phyloP scores from a whole-genome alignment of 2,888 invertebrate species.

The Xestia sexstrigata region DNA sequence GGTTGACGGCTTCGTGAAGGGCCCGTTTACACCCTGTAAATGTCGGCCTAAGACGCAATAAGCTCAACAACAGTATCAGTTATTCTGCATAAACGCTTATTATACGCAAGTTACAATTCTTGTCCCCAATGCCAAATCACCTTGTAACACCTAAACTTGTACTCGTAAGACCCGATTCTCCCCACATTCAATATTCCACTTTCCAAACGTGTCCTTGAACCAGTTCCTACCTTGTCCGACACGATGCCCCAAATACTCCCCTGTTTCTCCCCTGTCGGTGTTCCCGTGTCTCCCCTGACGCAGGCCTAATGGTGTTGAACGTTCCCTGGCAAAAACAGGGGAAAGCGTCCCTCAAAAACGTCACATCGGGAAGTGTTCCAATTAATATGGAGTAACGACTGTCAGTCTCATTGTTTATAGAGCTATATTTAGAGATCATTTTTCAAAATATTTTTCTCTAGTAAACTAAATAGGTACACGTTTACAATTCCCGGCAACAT shows the following conservation, averaged over 20 bases:
- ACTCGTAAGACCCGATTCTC: constrained; percentile 14
- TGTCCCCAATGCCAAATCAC: background rate
- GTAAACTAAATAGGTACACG: background rate
- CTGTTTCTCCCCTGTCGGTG: constrained; percentile 31
- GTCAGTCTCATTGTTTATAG: constrained; percentile 8
- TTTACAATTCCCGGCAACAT: background rate
- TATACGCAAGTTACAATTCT: background rate
- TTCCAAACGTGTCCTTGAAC: constrained; percentile 61
- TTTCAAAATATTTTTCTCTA: too few relatives aligned
- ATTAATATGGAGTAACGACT: constrained; percentile 45
- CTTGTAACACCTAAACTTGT: background rate
- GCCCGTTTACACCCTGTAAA: too few relatives aligned
- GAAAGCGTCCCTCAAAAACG: constrained; percentile 46
- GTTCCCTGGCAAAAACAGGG: constrained; percentile 36
- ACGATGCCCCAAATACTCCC: constrained; percentile 60
- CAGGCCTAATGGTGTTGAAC: constrained; percentile 61
- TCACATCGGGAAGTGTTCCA: constrained; percentile 43
- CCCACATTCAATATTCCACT: constrained; percentile 42
- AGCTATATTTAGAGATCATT: background rate
- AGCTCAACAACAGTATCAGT: background rate
- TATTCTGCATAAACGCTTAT: background rate
- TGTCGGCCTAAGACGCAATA: too few relatives aligned
- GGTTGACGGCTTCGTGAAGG: too few relatives aligned
- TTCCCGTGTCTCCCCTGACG: constrained; percentile 45
- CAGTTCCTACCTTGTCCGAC: constrained; percentile 56